Evolutionary conservation across 2,888 invertebrate species (phyloP), one percentile per base, ranked within the genome.

Genomic region (Dichetophora obliterata): DNA sequence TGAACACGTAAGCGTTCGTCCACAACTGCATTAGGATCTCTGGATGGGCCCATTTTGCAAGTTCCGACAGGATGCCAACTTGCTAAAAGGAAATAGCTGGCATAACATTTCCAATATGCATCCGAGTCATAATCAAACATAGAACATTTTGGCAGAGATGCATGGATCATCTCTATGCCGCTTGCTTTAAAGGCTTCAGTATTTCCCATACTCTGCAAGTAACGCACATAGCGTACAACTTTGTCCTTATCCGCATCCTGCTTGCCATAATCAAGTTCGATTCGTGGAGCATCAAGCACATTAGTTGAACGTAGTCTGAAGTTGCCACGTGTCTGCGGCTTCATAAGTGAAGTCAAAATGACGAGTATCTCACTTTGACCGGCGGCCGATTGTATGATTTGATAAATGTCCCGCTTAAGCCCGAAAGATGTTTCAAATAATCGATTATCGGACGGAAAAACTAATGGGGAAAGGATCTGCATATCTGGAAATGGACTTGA

Each of bases 1-100:
- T 90, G 89, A 5, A 93, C 91, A 9, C 90, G 84, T 76, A 92
- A 86, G 14, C 90, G 82, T 0, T 88, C 80, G 82, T 91, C 90
- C 1, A 93, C 91, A 0, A 93, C 92, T 0, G 91, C 88, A 0
- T 82, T 81, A 0, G 84, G 82, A 82, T 92, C 91, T 0, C 79
- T 75, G 0, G 80, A 77, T 0, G 88, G 86, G 0, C 93, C 94
- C 93, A 95, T 95, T 87, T 92, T 93, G 69, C 91, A 92, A 0
- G 93, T 94, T 68, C 94, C 93, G 0, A 92, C 92, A 0, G 93
- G 92, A 85, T 95, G 94, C 86, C 93, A 94, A 85, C 91, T 85
- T 0, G 92, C 91, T 0, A 90, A 88, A 9, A 90, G 90, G 86
- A 92, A 89, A 78, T 91, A 89, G 22, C 90, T 89, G 5, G 91